Base-by-base conservation (phyloP, 2,888 invertebrate genomes). In the Luffia ferchaultella region DNA sequence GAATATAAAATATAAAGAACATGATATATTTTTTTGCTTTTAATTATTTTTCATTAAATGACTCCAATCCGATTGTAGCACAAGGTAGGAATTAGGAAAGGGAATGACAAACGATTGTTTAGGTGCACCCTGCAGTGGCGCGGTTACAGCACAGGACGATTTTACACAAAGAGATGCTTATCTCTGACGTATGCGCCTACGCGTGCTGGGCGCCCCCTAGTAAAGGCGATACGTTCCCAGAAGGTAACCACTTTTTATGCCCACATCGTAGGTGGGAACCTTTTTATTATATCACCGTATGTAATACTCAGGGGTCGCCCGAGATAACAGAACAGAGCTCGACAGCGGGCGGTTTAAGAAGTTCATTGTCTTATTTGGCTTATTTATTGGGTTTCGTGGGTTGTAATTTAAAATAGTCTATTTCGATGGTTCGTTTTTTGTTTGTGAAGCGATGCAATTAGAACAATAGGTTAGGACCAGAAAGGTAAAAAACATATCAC, bases 261-360 rank as follows among this genome's bases (percentile, higher is more conserved):
- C 54, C 51, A 51, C 57, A 53, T 62, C 64, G 67, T 70, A 68
- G 70, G 68, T 66, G 69, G 70, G 63, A 62, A 65, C 65, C 63
- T 67, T 72, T 70, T 73, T 73, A 67, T 73, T 63, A 65, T 62
- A 62, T 66, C 67, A 62, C 65, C 60, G 64, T 62, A 54, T 62
- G 68, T 73, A 69, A 74, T 67, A 67, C 56, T 61, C 62, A n/a
- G 54, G 49, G 40, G 20, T 56, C 57, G 56, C 55, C 51, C 54
- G 50, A 64, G 65, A 66, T 67, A 65, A 66, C 60, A 55, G 53
- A 53, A 16, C 49, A 45, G 57, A 57, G 55, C 53, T n/a, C n/a
- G 56, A 48, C 20, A 46, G 48, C 41, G 50, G 41, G 48, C 20
- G 42, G 41, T 20, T 43, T 16, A 17, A 20, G 49, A 16, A 12